Base-by-base conservation (phyloP, 1,140 invertebrate genomes). In the Danaus plexippus region DNA sequence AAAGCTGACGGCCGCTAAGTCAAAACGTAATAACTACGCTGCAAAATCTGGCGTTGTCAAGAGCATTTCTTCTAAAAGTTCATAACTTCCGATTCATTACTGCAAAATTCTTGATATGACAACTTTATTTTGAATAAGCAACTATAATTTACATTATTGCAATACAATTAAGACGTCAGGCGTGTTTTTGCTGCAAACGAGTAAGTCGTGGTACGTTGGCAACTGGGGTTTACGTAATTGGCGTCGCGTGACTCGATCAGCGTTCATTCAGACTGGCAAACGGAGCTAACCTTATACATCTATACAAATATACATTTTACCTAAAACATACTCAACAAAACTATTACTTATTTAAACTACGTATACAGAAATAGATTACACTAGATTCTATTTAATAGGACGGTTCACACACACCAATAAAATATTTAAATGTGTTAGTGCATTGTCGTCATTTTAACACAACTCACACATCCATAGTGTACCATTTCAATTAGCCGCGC, bases 121-220 rank as follows among this genome's bases (percentile, higher is more conserved):
- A 32, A 32, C 22, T 32, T 32, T 32, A 70, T 58, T 62, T 64
- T 58, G 59, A 68, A 45, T 45, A 48, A 12, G 66, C 69, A 67
- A 73, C 71, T 70, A 57, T 71, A 71, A 78, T 75, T 73, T 69
- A 64, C 69, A 67, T 63, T 64, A 80, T 73, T 74, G 74, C 73
- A 76, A 73, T 73, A 73, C 59, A 76, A 80, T 83, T 78, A 80
- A 71, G 75, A 71, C 76, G 71, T 76, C 71, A 72, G 63, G 63
- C 61, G 62, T 59, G 60, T 72, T 76, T 77, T 76, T 80, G 67
- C 73, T 65, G 75, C 72, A 77, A 74, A 76, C 77, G 62, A 73
- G 76, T 69, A 71, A 75, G 65, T 69, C 64, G 64, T 64, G 62
- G 70, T 63, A 68, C 68, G 68, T 70, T 79, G 61, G 71, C 71